phyloP scores from a whole-genome alignment of 2,113 vertebrate species.

The Cephalopholis sonnerati region DNA sequence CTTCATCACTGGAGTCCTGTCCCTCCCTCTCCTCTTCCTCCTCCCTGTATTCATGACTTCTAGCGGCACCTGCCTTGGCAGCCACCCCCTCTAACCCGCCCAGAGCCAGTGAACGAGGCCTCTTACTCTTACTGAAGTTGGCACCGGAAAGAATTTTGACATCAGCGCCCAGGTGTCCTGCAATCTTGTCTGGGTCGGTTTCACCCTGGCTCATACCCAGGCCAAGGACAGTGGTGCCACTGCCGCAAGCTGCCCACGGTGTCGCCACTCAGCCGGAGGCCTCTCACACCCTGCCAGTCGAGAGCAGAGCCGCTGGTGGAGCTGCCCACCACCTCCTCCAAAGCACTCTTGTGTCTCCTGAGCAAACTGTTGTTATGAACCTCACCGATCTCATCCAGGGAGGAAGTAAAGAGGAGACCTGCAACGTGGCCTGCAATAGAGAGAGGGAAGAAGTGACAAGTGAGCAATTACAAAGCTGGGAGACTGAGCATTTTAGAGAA shows the following conservation, averaged over 20 bases:
- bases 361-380: slow-evolving; percentile 83
- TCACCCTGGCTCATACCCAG: slow-evolving; percentile 72
- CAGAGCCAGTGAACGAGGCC: slow-evolving; percentile 86
- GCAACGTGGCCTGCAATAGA: slow-evolving; percentile 77
- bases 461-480: neutral
- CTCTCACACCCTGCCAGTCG: slow-evolving; percentile 84
- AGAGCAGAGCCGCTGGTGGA: slow-evolving; percentile 77
- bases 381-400: slow-evolving; percentile 86
- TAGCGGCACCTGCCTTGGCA: slow-evolving; percentile 42
- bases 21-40: slow-evolving; percentile 81
- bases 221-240: slow-evolving; percentile 70
- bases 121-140: slow-evolving; percentile 66
- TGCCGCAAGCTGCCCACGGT: slow-evolving; percentile 67
- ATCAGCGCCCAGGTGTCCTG: slow-evolving; percentile 74
- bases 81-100: slow-evolving; percentile 55
- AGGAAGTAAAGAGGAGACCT: slow-evolving; percentile 88
- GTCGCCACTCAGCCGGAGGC: slow-evolving; percentile 85
- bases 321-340: slow-evolving; percentile 85
- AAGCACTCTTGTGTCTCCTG: slow-evolving; percentile 86
- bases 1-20: slow-evolving; percentile 82
- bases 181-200: slow-evolving; percentile 75
- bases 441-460: neutral
- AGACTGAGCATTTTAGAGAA: too few relatives aligned
- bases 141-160: slow-evolving; percentile 67
- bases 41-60: slow-evolving; percentile 10